Evolutionary conservation across 2,797 vertebrate genomes (phyloP).

Genomic region (Rachycentron canadum): DNA sequence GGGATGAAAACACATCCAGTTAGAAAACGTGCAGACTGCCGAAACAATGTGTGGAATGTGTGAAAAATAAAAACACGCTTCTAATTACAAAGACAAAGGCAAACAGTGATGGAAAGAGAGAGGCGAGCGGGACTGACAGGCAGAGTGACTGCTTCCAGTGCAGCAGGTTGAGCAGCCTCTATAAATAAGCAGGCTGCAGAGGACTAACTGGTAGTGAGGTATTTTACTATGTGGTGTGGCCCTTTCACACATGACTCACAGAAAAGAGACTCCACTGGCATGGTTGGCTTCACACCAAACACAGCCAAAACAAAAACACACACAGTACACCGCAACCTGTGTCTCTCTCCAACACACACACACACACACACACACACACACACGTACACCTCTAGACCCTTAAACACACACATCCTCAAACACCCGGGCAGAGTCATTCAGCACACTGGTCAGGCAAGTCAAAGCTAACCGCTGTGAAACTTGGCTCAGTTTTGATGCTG

Average conservation of each 20-base stretch:
- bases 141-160: slow-evolving; percentile 20
- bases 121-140: background rate
- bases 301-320: slow-evolving; percentile 31
- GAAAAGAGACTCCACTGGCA: slow-evolving; percentile 1
- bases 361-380: background rate
- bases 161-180: slow-evolving; percentile 60
- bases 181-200: slow-evolving; percentile 46
- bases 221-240: slow-evolving; percentile 16
- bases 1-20: too few relatives aligned
- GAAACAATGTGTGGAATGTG: background rate
- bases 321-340: background rate
- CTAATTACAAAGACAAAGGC: background rate
- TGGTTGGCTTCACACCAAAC: slow-evolving; percentile 11
- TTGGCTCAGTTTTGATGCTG: background rate
- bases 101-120: background rate
- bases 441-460: background rate
- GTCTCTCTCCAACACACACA: background rate
- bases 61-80: background rate
- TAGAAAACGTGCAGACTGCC: too few relatives aligned
- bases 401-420: too few relatives aligned
- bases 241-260: slow-evolving; percentile 39
- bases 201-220: slow-evolving; percentile 37
- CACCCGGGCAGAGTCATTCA: slow-evolving; percentile 2
- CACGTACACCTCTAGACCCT: background rate
- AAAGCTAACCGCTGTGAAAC: slow-evolving; percentile 13